These are phyloP conservation scores for Ceryle rudis DNA, from an alignment of 2,797 vertebrate genomes.

Conservation along the genomic window DNA sequence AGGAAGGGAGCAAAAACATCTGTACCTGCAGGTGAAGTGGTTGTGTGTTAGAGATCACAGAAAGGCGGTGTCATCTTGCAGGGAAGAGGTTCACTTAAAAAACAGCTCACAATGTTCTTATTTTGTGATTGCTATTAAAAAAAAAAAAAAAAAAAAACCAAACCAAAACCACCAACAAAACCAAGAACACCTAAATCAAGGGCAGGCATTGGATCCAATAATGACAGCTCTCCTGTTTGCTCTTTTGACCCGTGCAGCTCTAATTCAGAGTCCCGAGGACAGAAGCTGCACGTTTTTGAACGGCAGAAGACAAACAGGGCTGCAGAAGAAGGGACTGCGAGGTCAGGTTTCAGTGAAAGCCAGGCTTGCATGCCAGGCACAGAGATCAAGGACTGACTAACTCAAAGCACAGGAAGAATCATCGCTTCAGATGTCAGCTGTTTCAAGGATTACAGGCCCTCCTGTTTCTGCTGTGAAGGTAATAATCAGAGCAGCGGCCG, in stretches of 20 bases:
- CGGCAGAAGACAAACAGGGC: conserved; percentile 11
- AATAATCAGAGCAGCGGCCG: conserved; percentile 34
- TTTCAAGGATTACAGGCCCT: conserved; percentile 19
- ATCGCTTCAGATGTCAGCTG: conserved; percentile 16
- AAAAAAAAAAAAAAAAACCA: neutral
- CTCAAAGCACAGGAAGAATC: conserved; percentile 58
- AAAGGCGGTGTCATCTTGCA: neutral
- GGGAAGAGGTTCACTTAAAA: neutral
- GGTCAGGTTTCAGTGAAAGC: conserved; percentile 53
- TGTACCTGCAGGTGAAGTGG: neutral
- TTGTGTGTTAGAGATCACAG: neutral
- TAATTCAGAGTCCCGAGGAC: conserved; percentile 38
- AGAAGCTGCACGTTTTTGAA: conserved; percentile 14
- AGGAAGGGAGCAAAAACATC: neutral
- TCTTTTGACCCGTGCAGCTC: conserved; percentile 13
- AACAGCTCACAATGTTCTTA: neutral
- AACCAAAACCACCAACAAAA: neutral
- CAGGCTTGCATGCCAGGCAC: conserved; percentile 20
- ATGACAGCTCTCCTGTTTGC: conserved; percentile 23
- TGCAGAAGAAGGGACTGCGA: conserved; percentile 10
- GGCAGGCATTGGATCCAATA: neutral
- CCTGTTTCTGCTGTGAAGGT: conserved; percentile 38
- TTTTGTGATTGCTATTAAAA: conserved; percentile 7
- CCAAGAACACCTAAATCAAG: conserved; percentile 8
- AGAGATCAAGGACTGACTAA: conserved; percentile 29